These are phyloP conservation scores for Hapalemur alaotrensis DNA, from an alignment of 2,797 vertebrate species.

Conservation along the genomic window DNA sequence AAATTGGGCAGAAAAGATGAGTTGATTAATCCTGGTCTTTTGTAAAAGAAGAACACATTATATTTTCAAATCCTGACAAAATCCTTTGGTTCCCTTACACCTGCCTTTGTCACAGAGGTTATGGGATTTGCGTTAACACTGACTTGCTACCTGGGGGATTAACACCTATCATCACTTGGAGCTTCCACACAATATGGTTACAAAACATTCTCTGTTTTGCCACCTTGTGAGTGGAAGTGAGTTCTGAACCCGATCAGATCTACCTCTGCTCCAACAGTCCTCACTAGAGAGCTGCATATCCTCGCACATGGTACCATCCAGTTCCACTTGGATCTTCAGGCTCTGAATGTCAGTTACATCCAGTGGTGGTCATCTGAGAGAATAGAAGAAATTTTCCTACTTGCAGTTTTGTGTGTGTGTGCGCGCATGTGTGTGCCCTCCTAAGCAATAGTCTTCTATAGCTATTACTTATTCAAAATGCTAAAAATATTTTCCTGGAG, in stretches of 20 bases:
- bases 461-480: neutral
- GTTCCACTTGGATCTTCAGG: neutral
- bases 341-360: neutral
- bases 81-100: neutral
- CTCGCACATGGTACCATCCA: fast-evolving
- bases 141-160: neutral
- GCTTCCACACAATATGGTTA: neutral
- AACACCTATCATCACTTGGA: neutral
- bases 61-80: neutral
- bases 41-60: neutral
- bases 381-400: neutral
- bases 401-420: neutral
- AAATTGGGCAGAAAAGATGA: neutral
- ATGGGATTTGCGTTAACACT: neutral
- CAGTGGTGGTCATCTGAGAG: neutral
- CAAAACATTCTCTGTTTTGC: neutral
- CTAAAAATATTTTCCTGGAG: neutral
- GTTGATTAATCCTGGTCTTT: neutral
- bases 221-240: neutral
- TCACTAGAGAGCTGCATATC: neutral
- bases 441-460: neutral
- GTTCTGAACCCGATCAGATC: neutral
- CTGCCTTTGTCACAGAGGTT: neutral
- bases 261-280: neutral
- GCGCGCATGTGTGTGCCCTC: neutral